Percentiles rank a stretch among this genome's conserved stretches.
These are phyloP conservation scores for Tokudaia tokunoshimensis DNA, from an alignment of 2,797 vertebrate species.

Conservation along the genomic window DNA sequence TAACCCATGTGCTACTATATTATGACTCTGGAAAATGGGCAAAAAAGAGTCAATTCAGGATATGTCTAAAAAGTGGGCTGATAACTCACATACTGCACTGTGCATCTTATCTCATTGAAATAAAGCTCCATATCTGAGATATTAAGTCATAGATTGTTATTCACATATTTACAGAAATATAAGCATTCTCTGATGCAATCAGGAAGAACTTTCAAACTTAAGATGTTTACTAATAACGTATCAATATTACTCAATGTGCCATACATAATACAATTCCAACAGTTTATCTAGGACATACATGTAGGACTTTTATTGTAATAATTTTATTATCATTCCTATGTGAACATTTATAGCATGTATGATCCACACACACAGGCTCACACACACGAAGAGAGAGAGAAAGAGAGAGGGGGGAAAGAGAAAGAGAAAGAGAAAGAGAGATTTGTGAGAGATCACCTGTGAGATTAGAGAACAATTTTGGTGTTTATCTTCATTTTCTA, in stretches of 20 bases:
- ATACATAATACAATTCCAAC: background rate
- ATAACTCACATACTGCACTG: background rate
- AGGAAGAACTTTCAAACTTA: background rate
- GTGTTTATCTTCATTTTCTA: background rate
- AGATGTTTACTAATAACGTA: background rate
- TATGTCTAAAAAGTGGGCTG: background rate
- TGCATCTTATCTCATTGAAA: background rate
- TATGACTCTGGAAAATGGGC: background rate
- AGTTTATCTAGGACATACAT: background rate
- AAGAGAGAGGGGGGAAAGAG: too few species aligned
- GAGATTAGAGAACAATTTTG: background rate
- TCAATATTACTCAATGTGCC: too few species aligned
- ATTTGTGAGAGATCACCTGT: background rate
- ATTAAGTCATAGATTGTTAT: background rate
- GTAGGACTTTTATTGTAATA: background rate
- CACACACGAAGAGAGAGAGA: background rate
- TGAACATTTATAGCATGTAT: background rate
- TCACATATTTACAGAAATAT: background rate
- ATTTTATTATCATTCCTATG: background rate
- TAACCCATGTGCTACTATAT: background rate
- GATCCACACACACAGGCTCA: background rate
- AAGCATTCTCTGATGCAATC: background rate
- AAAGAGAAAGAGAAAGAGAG: too few species aligned
- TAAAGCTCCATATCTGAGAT: background rate
- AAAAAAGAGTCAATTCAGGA: background rate